Base-by-base conservation (phyloP, 37 sponge, comb jelly and placozoan genomes). In the Cliona cf. orientalis region DNA sequence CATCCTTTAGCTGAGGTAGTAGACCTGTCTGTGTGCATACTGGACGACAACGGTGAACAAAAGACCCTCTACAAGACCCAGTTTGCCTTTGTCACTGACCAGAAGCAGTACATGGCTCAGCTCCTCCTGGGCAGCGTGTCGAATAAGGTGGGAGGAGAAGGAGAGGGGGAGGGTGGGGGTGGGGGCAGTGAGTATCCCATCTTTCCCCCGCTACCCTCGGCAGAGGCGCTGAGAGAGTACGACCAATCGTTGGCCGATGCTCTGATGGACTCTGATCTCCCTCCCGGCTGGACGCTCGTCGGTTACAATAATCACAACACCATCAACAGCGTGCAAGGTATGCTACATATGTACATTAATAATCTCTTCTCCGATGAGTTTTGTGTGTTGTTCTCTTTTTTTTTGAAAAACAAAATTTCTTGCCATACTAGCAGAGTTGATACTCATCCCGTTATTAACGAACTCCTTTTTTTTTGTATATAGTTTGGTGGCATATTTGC, bases 91-190 rank as follows among this genome's bases (percentile, higher is more conserved):
- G 63, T 70, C 41, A 42, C 42, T 59, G 87, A 73, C 56, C 61
- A 40, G 46, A 40, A 63, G n/a, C 32, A 44, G 5, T 61, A 72
- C 61, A 40, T 80, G 42, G 81, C 87, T 25, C 69, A 87, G 69
- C 60, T 87, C 41, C 44, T 87, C 43, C 43, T 80, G 7, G 75
- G 74, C 40, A 87, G 81, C 55, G 66, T 74, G 17, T 58, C 49
- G 11, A 75, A 80, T 9, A 64, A 55, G 42, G 75, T 36, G 37
- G 64, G 49, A 1, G 33, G 66, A 14, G 35, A 57, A 5, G 38
- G 21, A 6, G 12, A 43, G n/a, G 26, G 22, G 14, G n/a, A n/a
- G 66, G 17, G 35, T 68, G 5, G 38, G 21, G 3, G 12, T 69
- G n/a, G 26, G 22, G 14, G 43, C 70, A 69, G 70, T 41, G 43